Evolutionary conservation across 2,797 vertebrate species (phyloP).

Genomic region (Ptychobarbus kaznakovi): DNA sequence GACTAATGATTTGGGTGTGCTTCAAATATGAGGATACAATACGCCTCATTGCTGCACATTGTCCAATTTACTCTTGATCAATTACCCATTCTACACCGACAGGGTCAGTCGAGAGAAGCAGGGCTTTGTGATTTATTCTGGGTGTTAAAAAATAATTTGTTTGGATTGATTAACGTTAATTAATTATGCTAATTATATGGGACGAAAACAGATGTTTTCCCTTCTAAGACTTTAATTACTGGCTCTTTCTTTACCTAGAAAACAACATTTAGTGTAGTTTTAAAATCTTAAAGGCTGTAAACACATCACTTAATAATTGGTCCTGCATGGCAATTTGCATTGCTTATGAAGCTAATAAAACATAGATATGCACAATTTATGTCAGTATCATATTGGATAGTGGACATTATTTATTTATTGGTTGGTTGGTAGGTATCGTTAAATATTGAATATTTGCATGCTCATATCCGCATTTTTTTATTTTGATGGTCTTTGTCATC

Average conservation of each 20-base stretch:
- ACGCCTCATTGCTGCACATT: slow-evolving; percentile 70
- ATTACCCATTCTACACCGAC: slow-evolving; percentile 74
- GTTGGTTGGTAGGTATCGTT: neutral
- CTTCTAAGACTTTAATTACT: slow-evolving; percentile 81
- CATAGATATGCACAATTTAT: neutral
- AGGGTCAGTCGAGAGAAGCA: slow-evolving; percentile 72
- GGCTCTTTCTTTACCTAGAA: slow-evolving; percentile 80
- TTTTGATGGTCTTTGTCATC: neutral
- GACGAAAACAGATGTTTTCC: slow-evolving; percentile 87
- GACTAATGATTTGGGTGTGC: slow-evolving; percentile 58
- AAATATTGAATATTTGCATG: neutral
- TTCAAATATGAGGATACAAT: slow-evolving; percentile 69
- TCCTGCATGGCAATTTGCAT: neutral
- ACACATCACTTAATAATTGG: neutral
- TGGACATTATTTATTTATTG: neutral
- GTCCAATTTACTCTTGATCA: slow-evolving; percentile 82
- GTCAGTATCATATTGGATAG: neutral
- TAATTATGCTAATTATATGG: slow-evolving; percentile 87
- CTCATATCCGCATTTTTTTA: neutral
- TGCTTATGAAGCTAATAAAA: neutral
- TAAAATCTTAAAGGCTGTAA: slow-evolving; percentile 40
- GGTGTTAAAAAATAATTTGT: slow-evolving; percentile 84
- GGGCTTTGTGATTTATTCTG: slow-evolving; percentile 84
- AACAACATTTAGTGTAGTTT: slow-evolving; percentile 68
- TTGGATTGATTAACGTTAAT: slow-evolving; percentile 85